Percentiles rank a stretch among this genome's conserved stretches.
Evolutionary conservation across 2,113 vertebrate genomes (phyloP).

Genomic region (Chamaea fasciata): DNA sequence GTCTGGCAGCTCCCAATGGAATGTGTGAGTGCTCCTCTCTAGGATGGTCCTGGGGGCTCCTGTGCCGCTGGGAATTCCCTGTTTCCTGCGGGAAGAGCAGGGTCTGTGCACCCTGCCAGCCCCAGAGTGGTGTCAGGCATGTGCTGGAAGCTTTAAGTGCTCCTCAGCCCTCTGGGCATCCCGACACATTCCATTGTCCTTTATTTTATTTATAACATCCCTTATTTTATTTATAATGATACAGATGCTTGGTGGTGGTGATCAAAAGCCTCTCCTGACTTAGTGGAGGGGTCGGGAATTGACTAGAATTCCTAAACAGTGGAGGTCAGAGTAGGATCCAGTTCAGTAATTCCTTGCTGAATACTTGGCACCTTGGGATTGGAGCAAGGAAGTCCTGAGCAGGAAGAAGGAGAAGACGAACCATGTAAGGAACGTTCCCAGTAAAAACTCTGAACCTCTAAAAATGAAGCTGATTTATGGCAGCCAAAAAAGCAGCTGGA

Average conservation of each 20-base stretch:
- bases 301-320: neutral
- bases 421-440: neutral
- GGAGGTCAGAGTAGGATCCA: neutral
- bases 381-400: neutral
- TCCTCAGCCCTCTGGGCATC: neutral
- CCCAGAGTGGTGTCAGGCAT: neutral
- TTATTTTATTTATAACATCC: constrained; percentile 29
- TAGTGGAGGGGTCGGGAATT: neutral
- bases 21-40: no score
- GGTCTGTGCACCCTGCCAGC: neutral
- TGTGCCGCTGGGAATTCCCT: neutral
- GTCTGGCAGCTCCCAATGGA: no score
- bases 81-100: rapidly evolving
- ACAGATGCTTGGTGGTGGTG: neutral
- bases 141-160: neutral
- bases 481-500: neutral
- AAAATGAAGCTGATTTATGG: neutral
- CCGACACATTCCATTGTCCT: neutral
- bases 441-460: neutral
- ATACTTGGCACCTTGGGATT: neutral
- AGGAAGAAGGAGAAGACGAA: neutral
- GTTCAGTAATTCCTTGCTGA: neutral
- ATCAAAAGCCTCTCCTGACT: neutral
- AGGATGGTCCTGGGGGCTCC: neutral
- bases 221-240: neutral